A percentile compares a stretch with the other conserved stretches of the same genome.
Evolutionary conservation across 2,797 vertebrate species (phyloP).

Genomic region (Spea hammondii): DNA sequence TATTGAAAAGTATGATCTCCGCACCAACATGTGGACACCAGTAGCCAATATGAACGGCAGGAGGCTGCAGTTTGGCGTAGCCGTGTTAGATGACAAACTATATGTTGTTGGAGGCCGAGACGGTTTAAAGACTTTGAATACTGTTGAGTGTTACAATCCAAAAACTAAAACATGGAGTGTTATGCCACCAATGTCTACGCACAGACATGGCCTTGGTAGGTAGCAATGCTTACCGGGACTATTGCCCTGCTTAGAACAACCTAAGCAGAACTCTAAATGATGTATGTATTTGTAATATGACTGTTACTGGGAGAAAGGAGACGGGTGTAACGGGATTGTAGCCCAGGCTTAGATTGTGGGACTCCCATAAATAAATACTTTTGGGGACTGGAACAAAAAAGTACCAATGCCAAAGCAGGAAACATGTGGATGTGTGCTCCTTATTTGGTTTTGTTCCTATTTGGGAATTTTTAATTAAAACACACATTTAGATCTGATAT

Average conservation of each 20-base stretch:
- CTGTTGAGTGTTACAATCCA: conserved; percentile 96
- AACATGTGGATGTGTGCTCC: too few relatives aligned
- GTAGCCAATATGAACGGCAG: conserved; percentile 95
- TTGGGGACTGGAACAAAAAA: too few relatives aligned
- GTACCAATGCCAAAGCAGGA: too few relatives aligned
- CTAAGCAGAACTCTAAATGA: neutral
- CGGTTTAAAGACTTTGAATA: conserved; percentile 94
- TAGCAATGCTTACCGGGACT: neutral
- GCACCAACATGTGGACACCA: conserved; percentile 88
- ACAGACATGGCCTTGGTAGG: conserved; percentile 93
- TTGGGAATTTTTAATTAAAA: too few relatives aligned
- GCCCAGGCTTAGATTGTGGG: too few relatives aligned
- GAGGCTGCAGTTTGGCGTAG: conserved; percentile 91
- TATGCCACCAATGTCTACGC: conserved; percentile 97
- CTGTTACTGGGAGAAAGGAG: too few relatives aligned
- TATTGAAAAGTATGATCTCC: conserved; percentile 95
- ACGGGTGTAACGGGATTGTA: too few relatives aligned
- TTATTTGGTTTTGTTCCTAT: too few relatives aligned
- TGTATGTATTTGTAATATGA: too few relatives aligned
- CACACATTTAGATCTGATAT: too few relatives aligned
- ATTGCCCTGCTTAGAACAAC: neutral
- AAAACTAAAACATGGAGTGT: conserved; percentile 93
- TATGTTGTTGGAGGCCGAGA: conserved; percentile 97
- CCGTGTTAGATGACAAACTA: conserved; percentile 87
- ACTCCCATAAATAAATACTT: too few relatives aligned